Percentiles rank a stretch among this genome's conserved stretches.
Conservation (phyloP, 2,113 vertebrate species). For the Pteruthius melanotis region DNA sequence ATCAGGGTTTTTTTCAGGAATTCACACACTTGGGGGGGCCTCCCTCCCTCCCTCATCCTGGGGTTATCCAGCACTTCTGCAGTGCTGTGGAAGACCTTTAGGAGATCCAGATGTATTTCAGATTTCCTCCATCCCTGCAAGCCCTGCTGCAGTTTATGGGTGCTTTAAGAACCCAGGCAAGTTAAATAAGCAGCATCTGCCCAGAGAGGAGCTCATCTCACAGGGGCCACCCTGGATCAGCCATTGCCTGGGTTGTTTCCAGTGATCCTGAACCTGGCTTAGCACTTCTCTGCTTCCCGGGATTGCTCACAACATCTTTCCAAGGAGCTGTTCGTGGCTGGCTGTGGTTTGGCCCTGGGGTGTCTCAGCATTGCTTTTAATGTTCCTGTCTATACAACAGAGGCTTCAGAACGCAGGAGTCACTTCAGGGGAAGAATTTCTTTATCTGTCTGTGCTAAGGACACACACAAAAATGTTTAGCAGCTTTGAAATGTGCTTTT, state of each 20-base stretch:
- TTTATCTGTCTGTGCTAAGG: neutral
- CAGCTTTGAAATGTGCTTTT: neutral
- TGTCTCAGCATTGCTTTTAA: neutral
- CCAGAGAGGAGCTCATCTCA: neutral
- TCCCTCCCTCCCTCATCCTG: neutral
- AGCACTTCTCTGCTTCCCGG: neutral
- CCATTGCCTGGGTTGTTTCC: neutral
- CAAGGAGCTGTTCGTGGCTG: neutral
- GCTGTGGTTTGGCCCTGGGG: neutral
- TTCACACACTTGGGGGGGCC: neutral
- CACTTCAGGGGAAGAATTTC: neutral
- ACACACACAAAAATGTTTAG: neutral
- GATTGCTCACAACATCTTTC: neutral
- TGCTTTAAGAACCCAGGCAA: neutral
- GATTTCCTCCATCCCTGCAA: neutral
- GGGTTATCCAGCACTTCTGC: neutral
- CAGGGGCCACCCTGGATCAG: neutral
- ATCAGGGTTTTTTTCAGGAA: neutral
- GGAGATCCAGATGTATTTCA: neutral
- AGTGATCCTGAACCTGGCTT: neutral
- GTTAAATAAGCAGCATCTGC: neutral
- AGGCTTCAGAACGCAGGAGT: neutral
- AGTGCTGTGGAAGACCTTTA: neutral
- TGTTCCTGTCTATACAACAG: neutral
- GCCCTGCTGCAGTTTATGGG: neutral